A percentile compares a stretch with the other conserved stretches of the same genome.
These are phyloP conservation scores for Nomada fabriciana DNA, from an alignment of 2,888 invertebrate species.

Conservation along the genomic window DNA sequence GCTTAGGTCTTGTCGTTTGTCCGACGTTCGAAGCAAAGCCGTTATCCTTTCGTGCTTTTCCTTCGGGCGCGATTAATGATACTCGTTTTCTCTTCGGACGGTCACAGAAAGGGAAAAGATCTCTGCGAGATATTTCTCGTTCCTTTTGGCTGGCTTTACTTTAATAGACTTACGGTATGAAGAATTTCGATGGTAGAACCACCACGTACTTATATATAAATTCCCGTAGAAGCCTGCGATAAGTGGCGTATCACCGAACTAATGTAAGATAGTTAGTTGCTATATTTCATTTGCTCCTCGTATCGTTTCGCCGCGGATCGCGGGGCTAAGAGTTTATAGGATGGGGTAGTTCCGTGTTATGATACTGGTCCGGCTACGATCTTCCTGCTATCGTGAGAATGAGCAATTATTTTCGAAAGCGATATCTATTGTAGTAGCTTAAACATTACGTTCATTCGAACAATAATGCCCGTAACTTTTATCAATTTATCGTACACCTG, in stretches of 20 bases:
- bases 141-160: slow-evolving; percentile 34
- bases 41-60: slow-evolving; percentile 34
- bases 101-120: slow-evolving; percentile 27
- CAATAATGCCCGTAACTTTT: too few relatives aligned
- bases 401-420: neutral
- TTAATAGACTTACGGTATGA: slow-evolving; percentile 53
- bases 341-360: neutral
- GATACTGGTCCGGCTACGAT: neutral
- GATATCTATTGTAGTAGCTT: too few relatives aligned
- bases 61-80: slow-evolving; percentile 65
- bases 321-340: neutral
- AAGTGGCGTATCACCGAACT: slow-evolving; percentile 29
- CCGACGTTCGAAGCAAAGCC: slow-evolving; percentile 37
- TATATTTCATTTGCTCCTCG: neutral
- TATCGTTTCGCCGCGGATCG: neutral
- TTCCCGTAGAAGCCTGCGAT: slow-evolving; percentile 14
- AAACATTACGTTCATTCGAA: too few relatives aligned
- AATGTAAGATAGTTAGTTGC: neutral
- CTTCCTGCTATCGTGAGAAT: neutral
- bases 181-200: slow-evolving; percentile 16
- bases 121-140: slow-evolving; percentile 36
- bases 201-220: slow-evolving; percentile 43
- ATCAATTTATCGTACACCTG: too few relatives aligned
- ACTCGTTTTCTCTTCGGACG: slow-evolving; percentile 66
- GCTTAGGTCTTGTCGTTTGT: slow-evolving; percentile 34